A percentile compares a stretch with the other conserved stretches of the same genome.
These are phyloP conservation scores for Pimpla rufipes DNA, from an alignment of 2,888 invertebrate genomes.

Conservation along the genomic window DNA sequence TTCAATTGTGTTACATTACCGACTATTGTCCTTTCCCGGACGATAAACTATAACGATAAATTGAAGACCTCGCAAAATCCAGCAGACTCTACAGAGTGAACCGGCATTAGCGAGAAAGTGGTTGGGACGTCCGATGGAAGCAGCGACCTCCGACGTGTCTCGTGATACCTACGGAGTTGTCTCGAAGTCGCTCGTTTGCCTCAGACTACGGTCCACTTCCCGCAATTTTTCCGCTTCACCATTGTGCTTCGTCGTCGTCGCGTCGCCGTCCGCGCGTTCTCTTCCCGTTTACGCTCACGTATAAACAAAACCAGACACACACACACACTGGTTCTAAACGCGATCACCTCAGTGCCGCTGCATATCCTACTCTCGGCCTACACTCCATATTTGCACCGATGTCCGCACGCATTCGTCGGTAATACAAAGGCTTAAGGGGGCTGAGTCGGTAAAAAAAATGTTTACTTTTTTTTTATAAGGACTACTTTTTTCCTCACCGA, in stretches of 20 bases:
- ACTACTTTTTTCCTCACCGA: no score
- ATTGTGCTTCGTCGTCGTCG: constrained; percentile 70
- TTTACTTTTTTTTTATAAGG: no score
- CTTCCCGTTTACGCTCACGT: constrained; percentile 42
- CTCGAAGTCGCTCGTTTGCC: constrained; percentile 68
- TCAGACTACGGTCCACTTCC: constrained; percentile 79
- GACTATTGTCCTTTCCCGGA: background rate
- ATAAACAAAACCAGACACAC: background rate
- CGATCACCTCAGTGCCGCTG: background rate
- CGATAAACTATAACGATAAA: background rate
- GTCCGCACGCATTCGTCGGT: constrained; percentile 33
- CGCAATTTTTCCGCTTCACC: constrained; percentile 75
- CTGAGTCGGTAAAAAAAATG: no score
- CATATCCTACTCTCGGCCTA: constrained; percentile 48
- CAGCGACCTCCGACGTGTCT: constrained; percentile 61
- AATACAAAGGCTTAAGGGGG: constrained; percentile 20
- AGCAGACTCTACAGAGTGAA: background rate
- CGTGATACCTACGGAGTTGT: constrained; percentile 54
- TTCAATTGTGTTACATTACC: background rate
- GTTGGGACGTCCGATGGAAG: constrained; percentile 62
- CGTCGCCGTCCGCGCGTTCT: constrained; percentile 63
- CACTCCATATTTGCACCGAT: constrained; percentile 31
- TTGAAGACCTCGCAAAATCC: background rate
- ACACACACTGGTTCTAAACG: background rate
- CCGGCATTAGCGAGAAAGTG: constrained; percentile 64